These are phyloP conservation scores for Cnemophilus loriae DNA, from an alignment of 2,113 vertebrate genomes.

Conservation along the genomic window DNA sequence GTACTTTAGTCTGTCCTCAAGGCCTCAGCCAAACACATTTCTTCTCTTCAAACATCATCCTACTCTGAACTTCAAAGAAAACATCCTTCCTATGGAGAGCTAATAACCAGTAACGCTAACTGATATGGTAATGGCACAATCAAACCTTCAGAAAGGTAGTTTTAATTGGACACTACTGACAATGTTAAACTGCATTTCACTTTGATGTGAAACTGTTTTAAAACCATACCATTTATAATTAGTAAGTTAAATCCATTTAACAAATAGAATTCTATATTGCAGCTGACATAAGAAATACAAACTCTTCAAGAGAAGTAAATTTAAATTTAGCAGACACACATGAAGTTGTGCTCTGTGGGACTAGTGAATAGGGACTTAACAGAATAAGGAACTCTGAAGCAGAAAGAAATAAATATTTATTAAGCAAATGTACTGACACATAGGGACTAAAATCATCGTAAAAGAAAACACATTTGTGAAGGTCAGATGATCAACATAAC, in stretches of 20 bases:
- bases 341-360: neutral
- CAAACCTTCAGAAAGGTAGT: neutral
- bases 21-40: neutral
- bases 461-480: slow-evolving; percentile 12
- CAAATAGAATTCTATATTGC: neutral
- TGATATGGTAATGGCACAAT: neutral
- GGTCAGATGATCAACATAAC: neutral
- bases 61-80: neutral
- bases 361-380: neutral
- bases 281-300: neutral
- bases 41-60: neutral
- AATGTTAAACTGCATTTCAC: neutral
- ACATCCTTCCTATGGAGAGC: neutral
- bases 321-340: neutral
- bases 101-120: neutral
- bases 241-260: neutral
- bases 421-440: neutral
- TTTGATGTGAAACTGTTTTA: neutral
- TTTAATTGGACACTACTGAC: neutral
- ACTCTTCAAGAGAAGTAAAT: neutral
- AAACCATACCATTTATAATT: neutral
- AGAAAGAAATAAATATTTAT: slow-evolving; percentile 11
- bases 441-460: neutral
- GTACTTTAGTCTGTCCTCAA: neutral
- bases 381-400: neutral